These are phyloP conservation scores for Drosophila lutescens DNA, from an alignment of 2,888 invertebrate genomes.

Conservation along the genomic window DNA sequence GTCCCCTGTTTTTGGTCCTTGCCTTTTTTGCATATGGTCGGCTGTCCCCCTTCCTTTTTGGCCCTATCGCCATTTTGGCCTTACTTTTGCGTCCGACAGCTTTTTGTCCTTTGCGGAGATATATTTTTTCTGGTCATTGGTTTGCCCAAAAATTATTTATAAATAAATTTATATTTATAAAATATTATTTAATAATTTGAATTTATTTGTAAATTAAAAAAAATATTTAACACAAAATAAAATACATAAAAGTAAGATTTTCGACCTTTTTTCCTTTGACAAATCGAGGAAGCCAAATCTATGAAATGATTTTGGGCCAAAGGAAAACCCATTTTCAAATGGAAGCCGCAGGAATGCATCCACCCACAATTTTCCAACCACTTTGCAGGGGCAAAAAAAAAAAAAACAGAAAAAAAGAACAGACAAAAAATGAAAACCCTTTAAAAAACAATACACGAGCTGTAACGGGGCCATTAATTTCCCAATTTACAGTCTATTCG, in stretches of 20 bases:
- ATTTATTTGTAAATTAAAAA: too few species aligned
- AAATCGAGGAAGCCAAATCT: slow-evolving; percentile 1
- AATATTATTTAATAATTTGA: too few species aligned
- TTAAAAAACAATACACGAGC: slow-evolving; percentile 79
- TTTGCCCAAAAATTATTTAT: not conserved
- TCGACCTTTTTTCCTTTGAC: not conserved
- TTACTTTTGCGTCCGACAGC: slow-evolving; percentile 1
- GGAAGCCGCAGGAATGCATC: slow-evolving; percentile 37
- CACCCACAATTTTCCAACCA: slow-evolving; percentile 8
- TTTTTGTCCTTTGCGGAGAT: not conserved
- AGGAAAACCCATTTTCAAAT: slow-evolving; percentile 18
- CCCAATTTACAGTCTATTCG: slow-evolving; percentile 79
- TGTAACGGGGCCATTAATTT: slow-evolving; percentile 78
- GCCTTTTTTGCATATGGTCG: slow-evolving; percentile 57
- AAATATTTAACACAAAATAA: not conserved
- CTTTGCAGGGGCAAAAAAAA: not conserved
- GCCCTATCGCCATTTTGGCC: slow-evolving; percentile 5
- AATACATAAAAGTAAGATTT: not conserved
- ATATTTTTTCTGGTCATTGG: not conserved
- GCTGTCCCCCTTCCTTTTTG: slow-evolving; percentile 6
- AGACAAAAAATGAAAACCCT: slow-evolving; percentile 60
- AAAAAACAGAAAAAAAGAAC: slow-evolving; percentile 7
- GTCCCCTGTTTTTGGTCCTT: slow-evolving; percentile 7
- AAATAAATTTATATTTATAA: not conserved
- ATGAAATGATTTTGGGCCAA: not conserved